A percentile compares a stretch with the other conserved stretches of the same genome.
Evolutionary conservation across 2,113 vertebrate species (phyloP).

Genomic region (Ivindomyrus marchei): DNA sequence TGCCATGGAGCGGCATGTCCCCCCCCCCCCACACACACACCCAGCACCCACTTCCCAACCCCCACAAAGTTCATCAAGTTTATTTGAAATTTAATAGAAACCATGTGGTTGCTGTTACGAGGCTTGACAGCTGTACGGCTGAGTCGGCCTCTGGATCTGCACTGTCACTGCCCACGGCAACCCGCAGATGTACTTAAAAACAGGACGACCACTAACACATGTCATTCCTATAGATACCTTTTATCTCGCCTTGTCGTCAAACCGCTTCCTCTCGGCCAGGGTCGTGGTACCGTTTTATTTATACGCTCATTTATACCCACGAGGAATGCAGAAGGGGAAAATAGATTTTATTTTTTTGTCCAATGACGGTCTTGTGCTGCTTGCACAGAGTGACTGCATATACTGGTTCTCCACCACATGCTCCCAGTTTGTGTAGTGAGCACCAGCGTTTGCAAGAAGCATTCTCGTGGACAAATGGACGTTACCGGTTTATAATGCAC

Average conservation of each 20-base stretch:
- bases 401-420: not conserved
- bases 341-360: not conserved
- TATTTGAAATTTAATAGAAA: not conserved
- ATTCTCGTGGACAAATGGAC: not conserved
- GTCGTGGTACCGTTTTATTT: not conserved
- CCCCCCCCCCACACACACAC: not conserved
- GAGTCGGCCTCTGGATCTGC: not conserved
- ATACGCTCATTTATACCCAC: not conserved
- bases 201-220: not conserved
- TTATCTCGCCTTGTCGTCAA: not conserved
- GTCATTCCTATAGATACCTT: not conserved
- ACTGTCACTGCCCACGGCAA: not conserved
- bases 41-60: not conserved
- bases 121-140: not conserved
- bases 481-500: not conserved
- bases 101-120: not conserved
- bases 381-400: not conserved
- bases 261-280: not conserved
- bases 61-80: slow-evolving; percentile 1
- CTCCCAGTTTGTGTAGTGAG: not conserved
- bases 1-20: not conserved
- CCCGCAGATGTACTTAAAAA: not conserved
- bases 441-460: not conserved
- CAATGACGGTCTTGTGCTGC: not conserved
- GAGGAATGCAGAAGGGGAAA: not conserved